Conservation (phyloP, 2,797 vertebrate genomes). For the Apogon talboti region DNA sequence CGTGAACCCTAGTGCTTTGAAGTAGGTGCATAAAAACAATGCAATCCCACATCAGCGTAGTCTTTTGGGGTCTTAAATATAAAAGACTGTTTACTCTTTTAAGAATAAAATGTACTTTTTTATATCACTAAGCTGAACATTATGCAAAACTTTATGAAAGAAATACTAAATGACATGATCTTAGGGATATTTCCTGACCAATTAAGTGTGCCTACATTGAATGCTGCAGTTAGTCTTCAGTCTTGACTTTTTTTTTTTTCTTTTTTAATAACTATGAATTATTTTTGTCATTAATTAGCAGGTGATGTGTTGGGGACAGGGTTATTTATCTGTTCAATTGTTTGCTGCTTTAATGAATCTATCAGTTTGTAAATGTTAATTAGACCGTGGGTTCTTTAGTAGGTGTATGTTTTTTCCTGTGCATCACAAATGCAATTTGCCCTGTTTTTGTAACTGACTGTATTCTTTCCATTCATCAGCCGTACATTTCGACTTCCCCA, state of each 20-base stretch:
- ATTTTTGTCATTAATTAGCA: background rate
- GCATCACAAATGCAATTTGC: constrained; percentile 11
- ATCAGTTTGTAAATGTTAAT: background rate
- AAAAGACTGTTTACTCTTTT: constrained; percentile 42
- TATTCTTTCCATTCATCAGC: constrained; percentile 12
- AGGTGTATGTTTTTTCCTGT: background rate
- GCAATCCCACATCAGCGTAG: constrained; percentile 36
- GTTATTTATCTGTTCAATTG: background rate
- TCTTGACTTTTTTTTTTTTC: background rate
- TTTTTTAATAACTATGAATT: constrained; percentile 3
- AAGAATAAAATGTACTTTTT: constrained; percentile 19
- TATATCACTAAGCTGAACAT: constrained; percentile 27
- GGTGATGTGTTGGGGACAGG: background rate
- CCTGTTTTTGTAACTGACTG: background rate
- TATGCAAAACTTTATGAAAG: constrained; percentile 30
- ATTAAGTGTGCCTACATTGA: constrained; percentile 5
- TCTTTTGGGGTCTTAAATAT: constrained; percentile 38
- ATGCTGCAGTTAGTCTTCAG: background rate
- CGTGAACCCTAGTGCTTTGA: constrained; percentile 54
- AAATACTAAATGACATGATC: constrained; percentile 11
- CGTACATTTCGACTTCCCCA: constrained; percentile 15
- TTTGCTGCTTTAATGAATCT: background rate
- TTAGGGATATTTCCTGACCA: background rate
- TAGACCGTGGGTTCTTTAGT: constrained; percentile 1
- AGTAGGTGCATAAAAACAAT: constrained; percentile 56